A percentile compares a stretch with the other conserved stretches of the same genome.
These are phyloP conservation scores for Seriola dumerili DNA, from an alignment of 2,113 vertebrate genomes.

Conservation along the genomic window DNA sequence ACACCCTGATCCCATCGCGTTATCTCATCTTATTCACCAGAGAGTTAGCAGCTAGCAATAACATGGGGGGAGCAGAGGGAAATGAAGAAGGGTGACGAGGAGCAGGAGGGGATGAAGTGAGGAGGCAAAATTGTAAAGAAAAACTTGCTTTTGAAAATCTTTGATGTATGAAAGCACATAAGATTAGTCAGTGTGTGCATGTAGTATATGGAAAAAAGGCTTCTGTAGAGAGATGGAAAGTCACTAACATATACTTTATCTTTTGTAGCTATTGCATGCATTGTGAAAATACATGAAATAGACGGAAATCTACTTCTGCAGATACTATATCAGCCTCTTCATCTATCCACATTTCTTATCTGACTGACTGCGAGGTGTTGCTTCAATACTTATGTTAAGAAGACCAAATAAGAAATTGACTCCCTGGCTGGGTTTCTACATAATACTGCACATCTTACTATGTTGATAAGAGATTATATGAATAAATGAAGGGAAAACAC, in stretches of 20 bases:
- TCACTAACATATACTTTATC: background rate
- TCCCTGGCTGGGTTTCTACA: conserved; percentile 4
- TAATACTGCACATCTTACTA: background rate
- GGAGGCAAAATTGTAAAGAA: conserved; percentile 10
- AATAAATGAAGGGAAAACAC: background rate
- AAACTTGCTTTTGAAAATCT: conserved; percentile 10
- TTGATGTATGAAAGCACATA: background rate
- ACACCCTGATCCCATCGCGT: conserved; percentile 46
- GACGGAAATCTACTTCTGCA: conserved; percentile 11
- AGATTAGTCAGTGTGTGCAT: background rate
- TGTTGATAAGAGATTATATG: background rate
- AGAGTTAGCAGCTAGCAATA: conserved; percentile 33
- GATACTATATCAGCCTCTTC: background rate
- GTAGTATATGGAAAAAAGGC: background rate
- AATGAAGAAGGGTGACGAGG: conserved; percentile 15
- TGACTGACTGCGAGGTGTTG: conserved; percentile 6
- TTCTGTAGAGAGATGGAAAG: background rate
- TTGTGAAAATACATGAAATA: conserved; percentile 7
- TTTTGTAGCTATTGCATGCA: background rate
- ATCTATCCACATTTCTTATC: conserved; percentile 6
- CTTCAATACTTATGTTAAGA: conserved; percentile 9
- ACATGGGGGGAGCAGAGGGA: background rate
- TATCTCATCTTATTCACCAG: conserved; percentile 46
- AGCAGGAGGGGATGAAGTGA: background rate
- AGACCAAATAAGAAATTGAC: conserved; percentile 1